Base-by-base conservation (phyloP, 2,797 vertebrate species). In the Glyptemys insculpta region DNA sequence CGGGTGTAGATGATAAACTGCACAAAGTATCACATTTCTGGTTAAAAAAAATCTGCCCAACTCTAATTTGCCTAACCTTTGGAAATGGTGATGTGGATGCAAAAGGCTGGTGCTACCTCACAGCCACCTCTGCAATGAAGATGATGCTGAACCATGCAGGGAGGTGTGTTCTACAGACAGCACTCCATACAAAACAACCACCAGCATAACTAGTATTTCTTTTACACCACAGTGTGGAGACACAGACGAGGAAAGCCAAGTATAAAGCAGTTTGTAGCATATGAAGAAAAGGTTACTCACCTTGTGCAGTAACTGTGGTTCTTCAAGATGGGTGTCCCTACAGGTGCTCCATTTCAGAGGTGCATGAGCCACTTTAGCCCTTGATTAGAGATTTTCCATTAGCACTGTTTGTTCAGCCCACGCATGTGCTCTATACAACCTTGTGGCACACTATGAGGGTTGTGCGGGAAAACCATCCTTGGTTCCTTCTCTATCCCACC, bases 141-240 rank as follows among this genome's bases (percentile, higher is more conserved):
- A 72, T 96, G 87, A 88, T 57, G 6, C 78, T 87, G 57, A 16
- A 49, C n/a, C 57, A 53, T 79, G 62, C 83, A 57, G 16, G 72
- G 87, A 87, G 93, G 90, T 85, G 57, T 94, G n/a, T 79, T 49
- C 47, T 90, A 83, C 37, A 53, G 62, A n/a, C 47, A 41, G 27
- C 34, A 21, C 57, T 25, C 31, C 27, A 29, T 53, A 85, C 27
- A 85, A 41, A 85, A 85, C 65, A 72, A 29, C 47, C 29, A 25
- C 47, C 83, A 53, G 34, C 83, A 52, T 72, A n/a, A n/a, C 19
- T 23, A 68, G 34, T 85, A 72, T 85, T 72, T 84, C 57, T 59
- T 59, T 59, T 59, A 50, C 21, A 34, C 31, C 44, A 52, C 44
- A 84, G 23, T 31, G 65, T 31, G 78, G 8, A 37, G 49, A 27